Evolutionary conservation across 1,140 invertebrate genomes (phyloP).

Genomic region (Asobara japonica): DNA sequence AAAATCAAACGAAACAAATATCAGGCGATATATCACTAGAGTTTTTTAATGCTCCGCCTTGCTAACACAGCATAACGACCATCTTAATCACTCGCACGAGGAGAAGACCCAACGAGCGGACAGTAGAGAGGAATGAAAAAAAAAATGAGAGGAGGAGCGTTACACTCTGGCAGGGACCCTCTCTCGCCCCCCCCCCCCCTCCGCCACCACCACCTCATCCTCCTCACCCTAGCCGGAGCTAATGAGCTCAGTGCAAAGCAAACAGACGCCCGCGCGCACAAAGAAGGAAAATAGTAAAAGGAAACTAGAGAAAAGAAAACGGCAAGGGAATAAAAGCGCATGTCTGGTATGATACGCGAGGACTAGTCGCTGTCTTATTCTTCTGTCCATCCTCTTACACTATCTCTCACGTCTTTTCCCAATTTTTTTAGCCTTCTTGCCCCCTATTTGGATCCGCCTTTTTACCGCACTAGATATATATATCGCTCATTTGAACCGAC

Average conservation of each 20-base stretch:
- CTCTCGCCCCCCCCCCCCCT: too few relatives aligned
- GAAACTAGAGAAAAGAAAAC: constrained; percentile 23
- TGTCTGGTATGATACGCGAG: not conserved
- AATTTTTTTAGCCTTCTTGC: constrained; percentile 4
- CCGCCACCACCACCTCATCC: not conserved
- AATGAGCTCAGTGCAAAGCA: constrained; percentile 50
- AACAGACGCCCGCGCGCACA: constrained; percentile 42
- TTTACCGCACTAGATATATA: not conserved
- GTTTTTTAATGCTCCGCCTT: constrained; percentile 39
- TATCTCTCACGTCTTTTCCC: constrained; percentile 10
- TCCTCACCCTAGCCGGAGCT: constrained; percentile 23
- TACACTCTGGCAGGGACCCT: constrained; percentile 5
- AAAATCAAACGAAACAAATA: constrained; percentile 42
- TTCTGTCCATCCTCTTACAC: constrained; percentile 6
- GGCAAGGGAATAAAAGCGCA: constrained; percentile 33
- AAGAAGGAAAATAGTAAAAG: constrained; percentile 40
- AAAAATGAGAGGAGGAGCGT: constrained; percentile 4
- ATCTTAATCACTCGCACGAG: constrained; percentile 44
- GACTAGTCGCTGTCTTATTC: constrained; percentile 7
- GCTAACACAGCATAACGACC: constrained; percentile 46
- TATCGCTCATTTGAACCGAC: not conserved
- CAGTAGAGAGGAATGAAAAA: not conserved
- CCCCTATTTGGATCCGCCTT: not conserved
- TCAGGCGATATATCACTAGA: constrained; percentile 41
- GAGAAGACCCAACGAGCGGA: not conserved